phyloP scores from a whole-genome alignment of 1,140 invertebrate species.

The Lepeophtheirus salmonis region DNA sequence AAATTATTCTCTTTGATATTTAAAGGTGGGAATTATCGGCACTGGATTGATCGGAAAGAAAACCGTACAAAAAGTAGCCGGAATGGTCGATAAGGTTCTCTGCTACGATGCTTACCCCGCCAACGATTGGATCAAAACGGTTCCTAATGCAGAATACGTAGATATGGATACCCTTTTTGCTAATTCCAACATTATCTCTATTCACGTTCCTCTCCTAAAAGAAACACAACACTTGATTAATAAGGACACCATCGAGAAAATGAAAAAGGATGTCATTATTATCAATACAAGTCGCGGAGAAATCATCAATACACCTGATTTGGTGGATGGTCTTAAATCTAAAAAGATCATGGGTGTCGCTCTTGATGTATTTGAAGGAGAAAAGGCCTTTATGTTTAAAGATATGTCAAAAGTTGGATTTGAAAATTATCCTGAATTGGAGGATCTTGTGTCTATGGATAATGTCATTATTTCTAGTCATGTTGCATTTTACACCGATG shows the following conservation, averaged over 20 bases:
- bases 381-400: constrained; percentile 18
- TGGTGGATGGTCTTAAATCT: constrained; percentile 4
- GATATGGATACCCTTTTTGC: constrained; percentile 5
- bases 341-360: neutral
- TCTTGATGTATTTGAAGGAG: constrained; percentile 10
- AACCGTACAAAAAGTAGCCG: constrained; percentile 11
- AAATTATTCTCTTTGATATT: no score
- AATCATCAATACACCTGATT: constrained; percentile 1
- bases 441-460: constrained; percentile 2
- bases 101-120: constrained; percentile 16
- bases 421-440: constrained; percentile 12
- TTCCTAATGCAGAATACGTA: constrained; percentile 13
- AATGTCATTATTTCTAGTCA: constrained; percentile 18
- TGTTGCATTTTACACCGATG: constrained; percentile 18
- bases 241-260: constrained; percentile 11
- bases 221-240: constrained; percentile 16
- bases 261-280: constrained; percentile 16
- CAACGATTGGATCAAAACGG: constrained; percentile 13
- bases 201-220: constrained; percentile 14
- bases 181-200: constrained; percentile 15
- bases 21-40: constrained; percentile 10
- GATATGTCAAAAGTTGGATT: constrained; percentile 12
- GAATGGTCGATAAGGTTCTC: constrained; percentile 9
- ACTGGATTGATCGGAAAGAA: constrained; percentile 15
- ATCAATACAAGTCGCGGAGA: constrained; percentile 14